Evolutionary conservation across 37 sponge, comb jelly and placozoan species (phyloP), one percentile per base, ranked within the genome.

Genomic region (Axinella damicornis): DNA sequence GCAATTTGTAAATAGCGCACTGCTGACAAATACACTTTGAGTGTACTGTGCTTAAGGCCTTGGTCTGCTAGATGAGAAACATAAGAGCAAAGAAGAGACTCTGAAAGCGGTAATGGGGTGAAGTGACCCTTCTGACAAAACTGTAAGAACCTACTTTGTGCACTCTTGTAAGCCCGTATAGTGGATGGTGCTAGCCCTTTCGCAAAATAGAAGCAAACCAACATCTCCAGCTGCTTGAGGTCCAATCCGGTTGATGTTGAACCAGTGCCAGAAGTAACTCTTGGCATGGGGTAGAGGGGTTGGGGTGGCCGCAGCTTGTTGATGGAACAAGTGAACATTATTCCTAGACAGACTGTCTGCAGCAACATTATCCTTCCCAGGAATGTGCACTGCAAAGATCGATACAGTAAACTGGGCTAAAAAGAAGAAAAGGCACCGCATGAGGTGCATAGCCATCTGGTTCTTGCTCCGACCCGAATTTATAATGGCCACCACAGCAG

Each of bases 371-470:
- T 32, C 65, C 32, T 28, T 16, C 61, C 84, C 90, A 1, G 73
- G 84, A 25, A 83, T 38, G 85, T 83, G 85, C 25, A 19, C 65
- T 62, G 90, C 78, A 70, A 27, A 32, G n/a, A n/a, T n/a, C n/a
- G n/a, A n/a, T n/a, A n/a, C n/a, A n/a, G n/a, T n/a, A n/a, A n/a
- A n/a, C n/a, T 14, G 57, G 4, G 81, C 76, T n/a, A 67, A 17
- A 16, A 76, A 77, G 33, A 83, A 69, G 83, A 53, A 79, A 18
- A 91, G 71, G 58, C 66, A 78, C 54, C 87, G 58, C 63, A 85
- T 40, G 22, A 91, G 81, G 69, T 85, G 71, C 80, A 78, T 81
- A 27, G 61, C 71, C 27, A 32, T 52, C 1, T 66, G 53, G 55
- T 84, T 75, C 59, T 71, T 68, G 57, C 71, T 56, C 27, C 36